Evolutionary conservation across 2,797 vertebrate species (phyloP), one percentile per base, ranked within the genome.

Genomic region (Acipenser transmontanus): DNA sequence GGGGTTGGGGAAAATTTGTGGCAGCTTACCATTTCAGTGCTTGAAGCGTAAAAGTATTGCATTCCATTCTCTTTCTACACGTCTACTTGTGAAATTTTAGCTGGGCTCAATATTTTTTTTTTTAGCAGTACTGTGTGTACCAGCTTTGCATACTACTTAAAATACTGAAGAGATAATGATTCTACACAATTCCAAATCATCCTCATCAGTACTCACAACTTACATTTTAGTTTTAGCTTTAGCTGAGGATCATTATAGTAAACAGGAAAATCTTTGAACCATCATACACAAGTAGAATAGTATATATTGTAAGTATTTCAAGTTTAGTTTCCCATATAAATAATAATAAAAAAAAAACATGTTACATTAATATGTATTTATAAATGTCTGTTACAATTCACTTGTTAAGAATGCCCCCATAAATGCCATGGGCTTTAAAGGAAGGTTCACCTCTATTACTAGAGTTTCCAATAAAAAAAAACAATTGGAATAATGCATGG

Each of bases 1-100:
- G 59, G 70, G 67, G 60, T 73, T 47, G 71, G 75, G 75, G 73
- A 57, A 71, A 81, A 83, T 72, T 74, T 75, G 71, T 78, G 64
- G 60, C 49, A 59, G 61, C 47, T 60, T 48, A 54, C 51, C 50
- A 66, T 60, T 47, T 50, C 47, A 59, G 48, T 6, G 7, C 54
- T 49, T 54, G 63, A 69, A 63, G 62, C 62, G 71, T 4, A 34
- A 34, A 34, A 34, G 34, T 68, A 63, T 64, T 63, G 71, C 69
- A 51, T 70, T 51, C 61, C 62, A 67, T 65, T 12, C 63, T 63
- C 65, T 69, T 75, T 65, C 47, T 66, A 52, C 49, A 49, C 54
- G 13, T 48, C 34, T 34, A 4, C 34, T 34, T 34, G 34, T 34
- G 34, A 34, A 34, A 34, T 34, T 34, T 34, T 34, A 34, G 34